A percentile compares a stretch with the other conserved stretches of the same genome.
Conservation (phyloP, 2,888 invertebrate genomes). For the Phorcus lineatus region DNA sequence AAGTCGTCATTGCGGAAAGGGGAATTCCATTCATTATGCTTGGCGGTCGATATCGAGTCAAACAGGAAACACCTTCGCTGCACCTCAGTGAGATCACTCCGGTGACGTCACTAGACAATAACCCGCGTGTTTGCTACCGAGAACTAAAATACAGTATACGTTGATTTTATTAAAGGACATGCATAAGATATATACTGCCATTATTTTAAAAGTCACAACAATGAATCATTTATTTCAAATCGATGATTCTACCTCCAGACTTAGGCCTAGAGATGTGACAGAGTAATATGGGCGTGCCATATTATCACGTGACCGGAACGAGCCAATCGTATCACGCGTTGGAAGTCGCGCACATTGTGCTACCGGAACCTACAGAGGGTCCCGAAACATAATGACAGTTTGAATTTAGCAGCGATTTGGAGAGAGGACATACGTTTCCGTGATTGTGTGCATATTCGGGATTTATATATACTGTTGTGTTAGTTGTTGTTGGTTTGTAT, state of each 20-base stretch:
- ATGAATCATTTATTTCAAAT: not conserved
- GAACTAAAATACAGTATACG: not conserved
- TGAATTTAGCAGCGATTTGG: constrained; percentile 24
- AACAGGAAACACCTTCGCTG: constrained; percentile 24
- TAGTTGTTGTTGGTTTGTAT: not conserved
- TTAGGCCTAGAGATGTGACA: constrained; percentile 16
- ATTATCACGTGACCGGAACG: constrained; percentile 2
- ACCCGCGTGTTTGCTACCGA: not conserved
- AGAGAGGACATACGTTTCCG: not conserved
- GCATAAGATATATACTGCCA: not conserved
- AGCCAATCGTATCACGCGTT: constrained; percentile 11
- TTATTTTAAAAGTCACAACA: not conserved
- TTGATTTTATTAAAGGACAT: not conserved
- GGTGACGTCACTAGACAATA: constrained; percentile 15
- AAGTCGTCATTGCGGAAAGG: not conserved
- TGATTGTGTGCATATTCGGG: not conserved
- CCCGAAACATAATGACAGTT: constrained; percentile 22
- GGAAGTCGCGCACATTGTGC: constrained; percentile 21
- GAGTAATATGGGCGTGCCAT: constrained; percentile 11
- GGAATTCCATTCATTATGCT: constrained; percentile 18
- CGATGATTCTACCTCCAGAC: not conserved
- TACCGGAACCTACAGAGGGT: constrained; percentile 23
- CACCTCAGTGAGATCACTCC: constrained; percentile 16
- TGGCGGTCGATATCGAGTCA: not conserved
- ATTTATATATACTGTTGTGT: constrained; percentile 7